Percentiles rank a stretch among this genome's conserved stretches.
phyloP scores from a whole-genome alignment of 2,113 vertebrate species.

The Bufo gargarizans region DNA sequence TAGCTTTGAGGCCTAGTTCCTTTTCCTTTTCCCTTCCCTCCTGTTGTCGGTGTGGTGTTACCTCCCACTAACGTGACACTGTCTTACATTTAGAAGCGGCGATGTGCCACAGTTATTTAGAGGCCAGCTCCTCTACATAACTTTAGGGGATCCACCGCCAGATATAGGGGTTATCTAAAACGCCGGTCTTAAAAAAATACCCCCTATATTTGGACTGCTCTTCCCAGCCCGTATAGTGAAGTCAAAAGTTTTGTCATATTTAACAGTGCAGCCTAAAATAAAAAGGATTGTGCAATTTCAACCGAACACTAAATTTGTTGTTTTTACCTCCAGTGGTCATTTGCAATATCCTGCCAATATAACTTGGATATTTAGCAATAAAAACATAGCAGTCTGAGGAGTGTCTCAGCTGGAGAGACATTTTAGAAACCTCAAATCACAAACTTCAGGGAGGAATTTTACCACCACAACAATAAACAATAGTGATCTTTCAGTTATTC shows the following conservation, averaged over 20 bases:
- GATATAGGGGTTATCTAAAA: no score
- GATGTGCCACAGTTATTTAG: no score
- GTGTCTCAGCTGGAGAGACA: conserved; percentile 39
- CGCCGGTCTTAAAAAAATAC: no score
- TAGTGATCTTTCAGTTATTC: conserved; percentile 16
- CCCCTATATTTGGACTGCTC: no score
- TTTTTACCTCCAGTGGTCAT: conserved; percentile 20
- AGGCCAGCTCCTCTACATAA: no score
- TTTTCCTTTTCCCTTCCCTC: no score
- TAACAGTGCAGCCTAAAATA: conserved; percentile 1
- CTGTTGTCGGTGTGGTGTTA: no score
- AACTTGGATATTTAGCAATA: conserved; percentile 49
- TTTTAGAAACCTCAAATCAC: conserved; percentile 43
- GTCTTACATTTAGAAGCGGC: no score
- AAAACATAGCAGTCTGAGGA: conserved; percentile 41
- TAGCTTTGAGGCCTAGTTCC: no score
- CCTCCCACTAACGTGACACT: no score
- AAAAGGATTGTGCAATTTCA: conserved; percentile 24
- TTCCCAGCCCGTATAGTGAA: no score
- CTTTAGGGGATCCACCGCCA: no score
- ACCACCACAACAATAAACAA: conserved; percentile 44
- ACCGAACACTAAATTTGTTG: conserved; percentile 12
- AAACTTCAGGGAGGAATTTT: conserved; percentile 33
- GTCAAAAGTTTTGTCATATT: neutral
- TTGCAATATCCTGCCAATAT: conserved; percentile 33